A percentile compares a stretch with the other conserved stretches of the same genome.
phyloP scores from a whole-genome alignment of 2,113 vertebrate genomes.

The Hypocryptadius cinnamomeus region DNA sequence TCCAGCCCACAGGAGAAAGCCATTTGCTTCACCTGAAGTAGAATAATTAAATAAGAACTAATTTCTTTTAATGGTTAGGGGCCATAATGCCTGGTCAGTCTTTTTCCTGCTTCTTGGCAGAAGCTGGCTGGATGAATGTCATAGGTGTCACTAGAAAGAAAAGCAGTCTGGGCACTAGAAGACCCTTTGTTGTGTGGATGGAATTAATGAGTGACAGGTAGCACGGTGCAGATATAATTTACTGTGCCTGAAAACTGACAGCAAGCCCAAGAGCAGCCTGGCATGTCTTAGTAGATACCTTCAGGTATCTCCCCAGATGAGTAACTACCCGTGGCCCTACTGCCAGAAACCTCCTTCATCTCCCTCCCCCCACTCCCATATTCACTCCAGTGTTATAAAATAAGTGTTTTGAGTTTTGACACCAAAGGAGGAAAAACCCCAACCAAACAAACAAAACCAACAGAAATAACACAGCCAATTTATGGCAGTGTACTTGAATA shows the following conservation, averaged over 20 bases:
- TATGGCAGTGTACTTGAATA: not conserved
- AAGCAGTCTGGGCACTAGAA: not conserved
- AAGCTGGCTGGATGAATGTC: not conserved
- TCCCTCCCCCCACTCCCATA: not conserved
- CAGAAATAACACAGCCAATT: not conserved
- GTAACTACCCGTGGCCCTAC: not conserved
- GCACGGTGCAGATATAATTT: not conserved
- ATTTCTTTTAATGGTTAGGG: not conserved
- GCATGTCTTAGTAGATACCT: not conserved
- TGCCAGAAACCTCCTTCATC: not conserved
- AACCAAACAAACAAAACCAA: not conserved
- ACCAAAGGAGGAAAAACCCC: not conserved
- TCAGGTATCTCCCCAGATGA: not conserved
- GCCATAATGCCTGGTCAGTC: not conserved
- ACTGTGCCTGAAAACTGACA: not conserved
- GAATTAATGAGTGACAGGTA: not conserved
- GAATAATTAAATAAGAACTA: not conserved
- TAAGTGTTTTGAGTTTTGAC: not conserved
- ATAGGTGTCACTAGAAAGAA: not conserved
- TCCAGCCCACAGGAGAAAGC: not conserved
- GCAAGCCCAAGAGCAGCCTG: not conserved
- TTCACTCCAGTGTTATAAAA: not conserved
- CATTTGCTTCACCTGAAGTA: not conserved
- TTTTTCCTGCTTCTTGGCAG: not conserved
- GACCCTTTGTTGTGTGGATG: not conserved